Conservation (phyloP, 2,113 vertebrate species). For the Boulengeromyrus knoepffleri region DNA sequence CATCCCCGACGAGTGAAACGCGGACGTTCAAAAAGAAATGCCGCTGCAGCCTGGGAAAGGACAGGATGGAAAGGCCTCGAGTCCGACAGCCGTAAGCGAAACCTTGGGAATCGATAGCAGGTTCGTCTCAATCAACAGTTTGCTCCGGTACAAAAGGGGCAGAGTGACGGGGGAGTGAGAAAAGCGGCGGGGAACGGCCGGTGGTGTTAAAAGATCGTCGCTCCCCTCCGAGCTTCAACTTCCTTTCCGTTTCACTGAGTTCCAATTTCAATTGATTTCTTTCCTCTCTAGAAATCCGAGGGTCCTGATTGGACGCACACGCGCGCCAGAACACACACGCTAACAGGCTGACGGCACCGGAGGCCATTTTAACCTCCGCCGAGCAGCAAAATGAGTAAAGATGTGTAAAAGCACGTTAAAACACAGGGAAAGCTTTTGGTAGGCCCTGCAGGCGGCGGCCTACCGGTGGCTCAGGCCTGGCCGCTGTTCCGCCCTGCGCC, state of each 20-base stretch:
- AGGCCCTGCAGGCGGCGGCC: background rate
- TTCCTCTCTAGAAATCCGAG: background rate
- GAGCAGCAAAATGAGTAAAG: background rate
- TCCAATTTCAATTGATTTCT: background rate
- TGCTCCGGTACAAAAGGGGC: background rate
- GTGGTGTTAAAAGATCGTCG: background rate
- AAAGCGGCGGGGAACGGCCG: background rate
- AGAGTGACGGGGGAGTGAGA: background rate
- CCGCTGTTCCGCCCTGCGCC: background rate
- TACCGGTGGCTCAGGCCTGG: too few relatives aligned
- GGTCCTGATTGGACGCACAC: background rate
- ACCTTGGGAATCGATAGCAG: background rate
- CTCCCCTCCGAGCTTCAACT: background rate
- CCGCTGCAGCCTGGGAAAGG: background rate
- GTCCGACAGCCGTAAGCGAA: constrained; percentile 2
- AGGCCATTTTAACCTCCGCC: background rate
- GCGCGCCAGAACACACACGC: background rate
- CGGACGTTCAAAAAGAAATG: background rate
- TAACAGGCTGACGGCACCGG: background rate
- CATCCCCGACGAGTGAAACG: background rate
- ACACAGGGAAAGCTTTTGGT: background rate
- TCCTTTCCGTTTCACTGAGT: background rate
- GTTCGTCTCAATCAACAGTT: background rate
- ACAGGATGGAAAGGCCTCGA: background rate
- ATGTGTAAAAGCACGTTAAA: background rate